Evolutionary conservation across 2,797 vertebrate species (phyloP), one percentile per base, ranked within the genome.

Genomic region (Coregonus sp.): DNA sequence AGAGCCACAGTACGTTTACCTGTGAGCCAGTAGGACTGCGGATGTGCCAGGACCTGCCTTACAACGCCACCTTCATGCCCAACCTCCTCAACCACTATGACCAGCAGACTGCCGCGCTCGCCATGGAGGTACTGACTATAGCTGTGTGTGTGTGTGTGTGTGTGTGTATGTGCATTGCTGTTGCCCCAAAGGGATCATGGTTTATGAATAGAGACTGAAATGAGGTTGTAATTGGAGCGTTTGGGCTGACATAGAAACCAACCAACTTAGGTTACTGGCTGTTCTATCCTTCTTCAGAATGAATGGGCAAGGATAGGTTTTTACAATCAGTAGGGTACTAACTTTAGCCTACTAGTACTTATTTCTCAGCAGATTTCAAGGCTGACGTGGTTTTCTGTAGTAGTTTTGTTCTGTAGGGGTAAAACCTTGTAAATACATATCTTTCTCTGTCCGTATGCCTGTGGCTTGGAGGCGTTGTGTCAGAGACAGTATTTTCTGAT

Each of bases 31-130:
- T 99, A 88, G 94, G 94, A 75, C 92, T 99, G 84, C 92, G 98
- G 87, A 98, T 99, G 98, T 99, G 98, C 91, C 97, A 98, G 92
- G 97, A 98, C 87, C 95, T 99, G 88, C 93, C 97, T 88, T 99
- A 99, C 88, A 99, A 99, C 90, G 94, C 91, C 90, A 99, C 98
- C 86, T 99, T 99, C 78, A 99, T 99, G 98, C 98, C 98, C 91
- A 99, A 99, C 90, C 95, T 98, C 76, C 95, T 99, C 76, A 98
- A 98, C 83, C 98, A 99, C 91, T 99, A 99, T 0, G 98, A 99
- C 93, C 98, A 99, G 89, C 97, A 98, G 84, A 98, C 97, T 0
- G 98, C 98, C 33, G 97, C 98, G 5, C 90, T 98, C 31, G 97
- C 98, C 66, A 99, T 99, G 97, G 98, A 99, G 97, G 97, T 99